Percentiles rank a stretch among this genome's conserved stretches.
phyloP scores from a whole-genome alignment of 2,888 invertebrate species.

The Cephonodes hylas region DNA sequence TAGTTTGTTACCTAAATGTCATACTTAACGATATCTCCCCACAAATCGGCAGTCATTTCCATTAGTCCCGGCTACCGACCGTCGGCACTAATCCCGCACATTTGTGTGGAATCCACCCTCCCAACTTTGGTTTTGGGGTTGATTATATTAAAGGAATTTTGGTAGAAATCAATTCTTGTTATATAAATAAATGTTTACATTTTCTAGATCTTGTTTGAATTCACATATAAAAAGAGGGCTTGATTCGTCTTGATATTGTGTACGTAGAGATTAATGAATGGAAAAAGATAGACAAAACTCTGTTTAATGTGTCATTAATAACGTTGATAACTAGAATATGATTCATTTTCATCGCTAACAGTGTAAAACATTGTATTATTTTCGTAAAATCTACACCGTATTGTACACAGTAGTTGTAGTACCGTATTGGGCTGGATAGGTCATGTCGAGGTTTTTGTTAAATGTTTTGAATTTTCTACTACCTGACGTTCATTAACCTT shows the following conservation, averaged over 20 bases:
- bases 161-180: not conserved
- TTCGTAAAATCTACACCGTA: too few species aligned
- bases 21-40: constrained; percentile 52
- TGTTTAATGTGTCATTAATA: too few species aligned
- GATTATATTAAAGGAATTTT: constrained; percentile 8
- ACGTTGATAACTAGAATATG: too few species aligned
- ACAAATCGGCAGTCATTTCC: constrained; percentile 39
- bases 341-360: too few species aligned
- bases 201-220: not conserved
- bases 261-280: not conserved
- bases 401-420: too few species aligned
- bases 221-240: too few species aligned
- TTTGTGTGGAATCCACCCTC: constrained; percentile 36
- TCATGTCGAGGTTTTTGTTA: too few species aligned
- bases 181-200: not conserved
- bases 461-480: too few species aligned
- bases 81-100: constrained; percentile 47
- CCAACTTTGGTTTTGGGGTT: constrained; percentile 3
- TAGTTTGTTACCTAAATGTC: constrained; percentile 43
- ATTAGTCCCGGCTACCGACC: constrained; percentile 28
- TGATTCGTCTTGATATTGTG: not conserved
- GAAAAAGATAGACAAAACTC: too few species aligned
- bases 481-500: not conserved
- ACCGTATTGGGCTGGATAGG: too few species aligned
- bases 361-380: too few species aligned